Percentiles rank a stretch among this genome's conserved stretches.
Evolutionary conservation across 2,797 vertebrate genomes (phyloP).

Genomic region (Novumbra hubbsi): DNA sequence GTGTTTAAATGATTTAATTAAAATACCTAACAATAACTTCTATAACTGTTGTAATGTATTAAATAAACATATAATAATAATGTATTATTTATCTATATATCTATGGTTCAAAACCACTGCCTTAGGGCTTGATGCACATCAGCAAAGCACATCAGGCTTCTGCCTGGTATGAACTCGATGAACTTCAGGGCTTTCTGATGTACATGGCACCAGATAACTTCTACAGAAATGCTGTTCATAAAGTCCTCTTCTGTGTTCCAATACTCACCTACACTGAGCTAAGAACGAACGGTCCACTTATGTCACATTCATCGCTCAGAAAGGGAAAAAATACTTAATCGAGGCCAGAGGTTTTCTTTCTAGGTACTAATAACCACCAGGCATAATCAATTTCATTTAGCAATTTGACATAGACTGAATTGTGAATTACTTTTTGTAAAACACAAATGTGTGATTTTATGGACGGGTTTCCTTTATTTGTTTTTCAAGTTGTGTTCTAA

Average conservation of each 20-base stretch:
- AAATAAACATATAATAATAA: no score
- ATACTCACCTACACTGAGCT: neutral
- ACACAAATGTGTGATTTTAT: no score
- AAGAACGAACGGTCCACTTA: neutral
- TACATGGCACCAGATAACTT: neutral
- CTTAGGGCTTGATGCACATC: neutral
- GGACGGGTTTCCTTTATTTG: no score
- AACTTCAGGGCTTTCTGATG: neutral
- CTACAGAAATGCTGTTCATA: neutral
- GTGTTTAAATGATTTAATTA: no score
- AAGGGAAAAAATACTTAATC: neutral
- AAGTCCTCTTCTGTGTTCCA: neutral
- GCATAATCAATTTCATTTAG: neutral
- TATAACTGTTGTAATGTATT: no score
- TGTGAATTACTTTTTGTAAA: no score
- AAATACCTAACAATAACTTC: no score
- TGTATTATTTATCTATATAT: no score
- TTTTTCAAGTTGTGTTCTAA: no score
- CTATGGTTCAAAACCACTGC: no score
- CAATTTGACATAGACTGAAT: no score
- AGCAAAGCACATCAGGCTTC: neutral
- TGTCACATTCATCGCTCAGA: constrained; percentile 6
- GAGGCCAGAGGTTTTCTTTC: neutral
- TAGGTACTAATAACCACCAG: neutral
- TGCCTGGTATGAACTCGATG: neutral